Evolutionary conservation across 2,797 vertebrate genomes (phyloP).

Genomic region (Picus viridis): DNA sequence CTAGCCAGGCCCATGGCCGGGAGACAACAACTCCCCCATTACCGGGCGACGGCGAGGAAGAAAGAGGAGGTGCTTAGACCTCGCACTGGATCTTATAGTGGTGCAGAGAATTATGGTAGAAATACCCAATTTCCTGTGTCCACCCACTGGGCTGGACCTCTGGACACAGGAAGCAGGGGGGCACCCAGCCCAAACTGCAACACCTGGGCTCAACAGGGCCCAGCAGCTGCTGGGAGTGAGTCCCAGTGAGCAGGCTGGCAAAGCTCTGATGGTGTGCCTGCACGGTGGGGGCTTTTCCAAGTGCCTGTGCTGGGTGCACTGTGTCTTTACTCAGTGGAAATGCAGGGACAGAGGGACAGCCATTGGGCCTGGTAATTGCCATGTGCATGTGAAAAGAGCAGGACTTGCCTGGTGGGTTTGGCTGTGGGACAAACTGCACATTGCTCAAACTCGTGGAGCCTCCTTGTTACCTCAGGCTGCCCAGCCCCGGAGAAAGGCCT

Average conservation of each 20-base stretch:
- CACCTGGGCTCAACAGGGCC: not conserved
- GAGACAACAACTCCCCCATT: no score
- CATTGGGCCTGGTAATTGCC: not conserved
- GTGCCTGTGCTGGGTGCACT: not conserved
- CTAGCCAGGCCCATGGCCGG: no score
- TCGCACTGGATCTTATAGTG: no score
- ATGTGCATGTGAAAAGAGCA: not conserved
- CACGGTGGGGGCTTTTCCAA: not conserved
- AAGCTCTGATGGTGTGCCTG: not conserved
- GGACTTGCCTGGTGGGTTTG: not conserved
- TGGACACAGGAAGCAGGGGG: no score
- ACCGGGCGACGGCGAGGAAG: no score
- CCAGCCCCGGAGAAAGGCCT: not conserved
- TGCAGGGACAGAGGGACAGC: not conserved
- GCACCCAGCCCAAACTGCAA: no score
- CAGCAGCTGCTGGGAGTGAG: not conserved
- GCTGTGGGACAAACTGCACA: not conserved
- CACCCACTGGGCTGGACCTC: no score
- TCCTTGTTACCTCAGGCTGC: not conserved
- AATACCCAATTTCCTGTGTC: no score
- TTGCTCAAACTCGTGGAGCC: rapidly evolving
- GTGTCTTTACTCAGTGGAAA: not conserved
- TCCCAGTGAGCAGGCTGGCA: not conserved
- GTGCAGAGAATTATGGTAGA: no score
- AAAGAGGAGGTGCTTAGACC: no score